Percentiles rank a stretch among this genome's conserved stretches.
Evolutionary conservation across 2,797 vertebrate genomes (phyloP).

Genomic region (Bovichtus diacanthus): DNA sequence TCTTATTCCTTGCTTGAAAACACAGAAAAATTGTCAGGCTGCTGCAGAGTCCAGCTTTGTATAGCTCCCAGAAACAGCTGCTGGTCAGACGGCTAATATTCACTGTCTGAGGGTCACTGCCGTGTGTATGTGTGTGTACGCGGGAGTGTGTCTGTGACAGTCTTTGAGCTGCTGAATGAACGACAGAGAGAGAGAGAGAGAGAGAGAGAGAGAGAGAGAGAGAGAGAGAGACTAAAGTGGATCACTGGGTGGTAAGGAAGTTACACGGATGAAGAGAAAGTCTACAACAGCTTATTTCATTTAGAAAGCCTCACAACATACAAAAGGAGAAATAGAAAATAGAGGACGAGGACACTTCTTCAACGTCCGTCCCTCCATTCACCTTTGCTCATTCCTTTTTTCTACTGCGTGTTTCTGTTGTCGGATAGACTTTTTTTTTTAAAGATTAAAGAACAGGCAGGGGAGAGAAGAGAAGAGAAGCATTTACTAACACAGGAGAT

Average conservation of each 20-base stretch:
- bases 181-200: background rate
- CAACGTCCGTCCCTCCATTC: background rate
- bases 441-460: slow-evolving; percentile 24
- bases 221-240: slow-evolving; percentile 53
- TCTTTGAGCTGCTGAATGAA: slow-evolving; percentile 73
- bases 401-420: background rate
- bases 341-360: background rate
- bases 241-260: slow-evolving; percentile 68
- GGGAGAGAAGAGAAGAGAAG: background rate
- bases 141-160: slow-evolving; percentile 37
- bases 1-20: slow-evolving; percentile 26
- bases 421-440: background rate
- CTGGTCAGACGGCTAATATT: slow-evolving; percentile 61
- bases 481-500: slow-evolving; percentile 59
- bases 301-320: slow-evolving; percentile 1
- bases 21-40: background rate
- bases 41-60: slow-evolving; percentile 19
- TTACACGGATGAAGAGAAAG: slow-evolving; percentile 45
- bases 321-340: background rate
- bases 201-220: background rate
- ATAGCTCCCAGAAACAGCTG: slow-evolving; percentile 47
- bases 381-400: background rate
- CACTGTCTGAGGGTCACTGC: slow-evolving; percentile 54
- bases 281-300: slow-evolving; percentile 49
- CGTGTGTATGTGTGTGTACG: slow-evolving; percentile 14